A percentile compares a stretch with the other conserved stretches of the same genome.
Conservation (phyloP, 2,888 invertebrate genomes). For the Chrysotoxum bicinctum region DNA sequence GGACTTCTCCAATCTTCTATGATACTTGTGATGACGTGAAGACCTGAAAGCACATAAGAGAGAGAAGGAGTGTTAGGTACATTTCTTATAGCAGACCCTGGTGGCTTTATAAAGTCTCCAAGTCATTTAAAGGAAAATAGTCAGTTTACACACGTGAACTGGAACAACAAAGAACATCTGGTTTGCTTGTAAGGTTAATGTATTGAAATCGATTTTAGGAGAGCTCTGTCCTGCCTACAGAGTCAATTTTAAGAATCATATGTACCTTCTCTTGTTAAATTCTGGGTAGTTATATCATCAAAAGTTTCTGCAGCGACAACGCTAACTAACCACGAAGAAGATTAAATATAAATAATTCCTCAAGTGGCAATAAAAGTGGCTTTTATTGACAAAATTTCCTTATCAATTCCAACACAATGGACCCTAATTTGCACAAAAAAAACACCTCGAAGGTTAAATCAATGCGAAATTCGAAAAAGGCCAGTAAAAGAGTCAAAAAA, state of each 20-base stretch:
- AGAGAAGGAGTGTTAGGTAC: not conserved
- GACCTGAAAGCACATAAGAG: slow-evolving; percentile 25
- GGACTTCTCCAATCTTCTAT: slow-evolving; percentile 7
- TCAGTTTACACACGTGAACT: not conserved
- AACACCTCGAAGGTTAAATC: not conserved
- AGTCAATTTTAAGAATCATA: not conserved
- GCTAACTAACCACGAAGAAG: not conserved
- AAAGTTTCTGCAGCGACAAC: not conserved
- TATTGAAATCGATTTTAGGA: not conserved
- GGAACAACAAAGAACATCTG: slow-evolving; percentile 9
- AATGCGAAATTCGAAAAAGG: not conserved
- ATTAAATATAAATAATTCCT: slow-evolving; percentile 6
- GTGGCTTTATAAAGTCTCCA: not conserved
- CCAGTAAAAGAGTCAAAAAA: not conserved
- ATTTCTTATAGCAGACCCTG: not conserved
- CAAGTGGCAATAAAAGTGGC: not conserved
- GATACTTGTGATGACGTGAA: not conserved
- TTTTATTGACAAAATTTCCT: not conserved
- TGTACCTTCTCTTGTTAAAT: not conserved
- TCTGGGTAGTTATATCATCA: not conserved
- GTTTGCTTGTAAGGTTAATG: not conserved
- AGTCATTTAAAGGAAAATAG: not conserved
- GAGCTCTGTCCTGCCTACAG: not conserved
- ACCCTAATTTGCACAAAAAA: not conserved
- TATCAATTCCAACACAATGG: not conserved